Evolutionary conservation across 2,888 invertebrate species (phyloP).

Genomic region (Zaprionus bogoriensis): DNA sequence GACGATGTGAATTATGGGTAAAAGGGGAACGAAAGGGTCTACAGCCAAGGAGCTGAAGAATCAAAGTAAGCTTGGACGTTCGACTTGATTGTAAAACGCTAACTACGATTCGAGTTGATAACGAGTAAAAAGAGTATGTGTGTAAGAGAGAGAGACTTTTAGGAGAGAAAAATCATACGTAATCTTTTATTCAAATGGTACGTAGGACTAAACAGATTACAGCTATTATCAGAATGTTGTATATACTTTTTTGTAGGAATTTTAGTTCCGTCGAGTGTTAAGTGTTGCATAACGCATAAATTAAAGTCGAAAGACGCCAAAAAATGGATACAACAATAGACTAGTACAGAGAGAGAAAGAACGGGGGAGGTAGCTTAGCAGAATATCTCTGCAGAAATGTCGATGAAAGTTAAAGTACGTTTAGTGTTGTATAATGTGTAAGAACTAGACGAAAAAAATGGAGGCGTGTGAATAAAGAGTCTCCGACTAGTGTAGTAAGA

Average conservation of each 20-base stretch:
- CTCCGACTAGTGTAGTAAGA: too few species aligned
- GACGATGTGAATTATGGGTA: not conserved
- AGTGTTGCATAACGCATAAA: too few species aligned
- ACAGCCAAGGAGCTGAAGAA: constrained; percentile 39
- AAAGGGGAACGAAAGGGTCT: not conserved
- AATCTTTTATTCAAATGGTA: constrained; percentile 53
- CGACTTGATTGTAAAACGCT: constrained; percentile 51
- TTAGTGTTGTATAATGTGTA: constrained; percentile 28
- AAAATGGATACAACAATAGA: too few species aligned
- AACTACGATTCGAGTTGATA: constrained; percentile 57
- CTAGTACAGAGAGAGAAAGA: too few species aligned
- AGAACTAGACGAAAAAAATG: constrained; percentile 2
- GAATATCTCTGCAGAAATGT: too few species aligned
- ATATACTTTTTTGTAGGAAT: constrained; percentile 8
- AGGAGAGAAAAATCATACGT: constrained; percentile 39
- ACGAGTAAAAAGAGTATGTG: constrained; percentile 28
- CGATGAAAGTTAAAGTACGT: too few species aligned
- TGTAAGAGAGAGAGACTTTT: constrained; percentile 19
- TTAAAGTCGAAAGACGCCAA: too few species aligned
- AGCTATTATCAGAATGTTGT: constrained; percentile 45
- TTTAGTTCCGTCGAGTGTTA: constrained; percentile 14
- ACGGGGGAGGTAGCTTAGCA: too few species aligned
- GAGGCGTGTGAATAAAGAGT: too few species aligned
- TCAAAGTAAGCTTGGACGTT: constrained; percentile 39
- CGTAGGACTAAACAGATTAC: constrained; percentile 50